Conservation (phyloP, 2,113 vertebrate species). For the Phyllostomus discolor region DNA sequence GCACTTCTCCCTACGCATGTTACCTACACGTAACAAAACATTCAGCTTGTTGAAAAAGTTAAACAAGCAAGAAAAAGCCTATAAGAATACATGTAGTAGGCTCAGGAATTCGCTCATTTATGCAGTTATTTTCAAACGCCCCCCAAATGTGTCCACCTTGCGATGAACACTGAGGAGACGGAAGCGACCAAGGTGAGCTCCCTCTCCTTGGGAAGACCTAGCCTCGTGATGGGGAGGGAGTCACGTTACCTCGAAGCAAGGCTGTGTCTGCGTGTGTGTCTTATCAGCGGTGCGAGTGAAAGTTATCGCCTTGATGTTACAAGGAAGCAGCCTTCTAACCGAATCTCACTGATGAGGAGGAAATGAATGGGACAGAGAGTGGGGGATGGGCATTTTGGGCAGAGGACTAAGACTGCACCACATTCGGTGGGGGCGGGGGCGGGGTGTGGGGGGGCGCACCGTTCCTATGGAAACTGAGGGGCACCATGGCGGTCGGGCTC, state of each 20-base stretch:
- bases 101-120: neutral
- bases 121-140: neutral
- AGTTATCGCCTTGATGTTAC: neutral
- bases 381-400: neutral
- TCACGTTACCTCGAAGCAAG: fast-evolving
- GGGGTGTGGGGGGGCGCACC: too few relatives aligned
- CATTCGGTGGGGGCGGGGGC: too few relatives aligned
- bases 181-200: neutral
- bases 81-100: neutral
- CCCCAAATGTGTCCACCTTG: neutral
- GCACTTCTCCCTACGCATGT: neutral
- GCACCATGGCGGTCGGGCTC: neutral
- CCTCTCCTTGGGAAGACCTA: neutral
- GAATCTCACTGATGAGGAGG: neutral
- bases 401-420: neutral
- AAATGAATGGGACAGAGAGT: neutral
- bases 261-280: neutral
- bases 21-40: neutral
- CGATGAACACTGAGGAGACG: neutral
- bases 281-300: neutral
- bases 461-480: neutral
- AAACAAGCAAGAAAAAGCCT: neutral
- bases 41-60: neutral
- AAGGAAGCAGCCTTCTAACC: neutral
- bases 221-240: neutral